These are phyloP conservation scores for Chaitophorus viminalis DNA, from an alignment of 2,888 invertebrate genomes.

Conservation along the genomic window DNA sequence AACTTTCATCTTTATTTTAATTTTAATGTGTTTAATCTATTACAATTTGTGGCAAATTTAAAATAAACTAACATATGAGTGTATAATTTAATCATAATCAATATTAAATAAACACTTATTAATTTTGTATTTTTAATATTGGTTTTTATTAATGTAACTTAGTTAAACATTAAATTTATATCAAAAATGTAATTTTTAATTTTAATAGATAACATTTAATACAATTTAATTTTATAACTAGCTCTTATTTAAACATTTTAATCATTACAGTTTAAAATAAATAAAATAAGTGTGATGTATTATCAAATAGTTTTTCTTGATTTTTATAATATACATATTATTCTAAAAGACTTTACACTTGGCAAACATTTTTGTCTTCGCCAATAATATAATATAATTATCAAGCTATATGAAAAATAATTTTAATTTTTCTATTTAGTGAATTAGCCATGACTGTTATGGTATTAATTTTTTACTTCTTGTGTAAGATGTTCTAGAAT, in stretches of 20 bases:
- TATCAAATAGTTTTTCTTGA: not conserved
- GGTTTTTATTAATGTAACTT: not conserved
- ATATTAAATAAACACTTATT: not conserved
- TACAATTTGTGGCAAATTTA: not conserved
- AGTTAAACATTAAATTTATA: not conserved
- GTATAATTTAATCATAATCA: not conserved
- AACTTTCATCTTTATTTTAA: not conserved
- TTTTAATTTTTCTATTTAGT: too few relatives aligned
- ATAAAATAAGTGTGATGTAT: not conserved
- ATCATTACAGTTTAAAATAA: not conserved
- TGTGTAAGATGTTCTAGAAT: not conserved
- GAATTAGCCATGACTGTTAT: slow-evolving; percentile 19
- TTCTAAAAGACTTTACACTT: not conserved
- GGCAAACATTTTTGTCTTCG: not conserved
- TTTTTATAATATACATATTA: not conserved
- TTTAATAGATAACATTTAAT: not conserved
- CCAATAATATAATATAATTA: not conserved
- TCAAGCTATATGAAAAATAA: too few relatives aligned
- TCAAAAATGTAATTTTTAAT: not conserved
- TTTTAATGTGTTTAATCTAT: not conserved
- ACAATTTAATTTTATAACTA: not conserved
- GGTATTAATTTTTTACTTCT: not conserved
- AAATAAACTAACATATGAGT: not conserved
- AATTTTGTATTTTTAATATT: not conserved
- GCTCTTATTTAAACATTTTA: not conserved